Percentiles rank a stretch among this genome's conserved stretches.
phyloP scores from a whole-genome alignment of 2,113 vertebrate species.

The Trogon surrucura region DNA sequence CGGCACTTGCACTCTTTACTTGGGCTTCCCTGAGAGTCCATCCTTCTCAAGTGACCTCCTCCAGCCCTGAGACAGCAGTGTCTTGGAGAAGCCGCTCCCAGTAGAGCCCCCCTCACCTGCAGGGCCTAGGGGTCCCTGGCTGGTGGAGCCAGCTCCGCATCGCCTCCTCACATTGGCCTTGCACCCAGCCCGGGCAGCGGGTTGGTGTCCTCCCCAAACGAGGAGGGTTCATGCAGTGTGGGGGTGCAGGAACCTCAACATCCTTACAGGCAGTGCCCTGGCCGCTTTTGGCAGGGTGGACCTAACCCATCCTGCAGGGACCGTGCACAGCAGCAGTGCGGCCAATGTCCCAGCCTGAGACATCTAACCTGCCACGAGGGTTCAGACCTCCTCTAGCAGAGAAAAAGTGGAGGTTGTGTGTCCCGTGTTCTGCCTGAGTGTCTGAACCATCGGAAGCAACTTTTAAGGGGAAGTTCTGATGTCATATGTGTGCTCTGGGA shows the following conservation, averaged over 20 bases:
- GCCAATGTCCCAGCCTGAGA: background rate
- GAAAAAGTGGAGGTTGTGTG: accelerated
- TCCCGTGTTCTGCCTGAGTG: background rate
- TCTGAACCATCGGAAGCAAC: background rate
- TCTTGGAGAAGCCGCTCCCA: no score
- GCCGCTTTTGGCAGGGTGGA: accelerated
- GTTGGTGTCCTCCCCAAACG: accelerated
- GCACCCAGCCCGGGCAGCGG: accelerated
- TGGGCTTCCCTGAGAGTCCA: background rate
- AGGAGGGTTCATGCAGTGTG: accelerated
- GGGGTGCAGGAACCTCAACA: accelerated
- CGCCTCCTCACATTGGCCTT: background rate
- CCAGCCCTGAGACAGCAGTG: accelerated
- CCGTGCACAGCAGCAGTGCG: accelerated
- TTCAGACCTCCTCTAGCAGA: background rate
- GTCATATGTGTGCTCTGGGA: background rate
- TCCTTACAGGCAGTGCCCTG: background rate
- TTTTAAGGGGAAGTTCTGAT: background rate
- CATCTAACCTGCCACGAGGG: background rate
- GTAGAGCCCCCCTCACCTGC: background rate
- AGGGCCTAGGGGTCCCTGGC: accelerated
- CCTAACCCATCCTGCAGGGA: background rate
- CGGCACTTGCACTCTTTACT: background rate
- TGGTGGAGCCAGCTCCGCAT: background rate
- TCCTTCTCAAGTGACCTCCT: background rate